Evolutionary conservation across 2,113 vertebrate genomes (phyloP), one percentile per base, ranked within the genome.

Genomic region (Orcinus orca): DNA sequence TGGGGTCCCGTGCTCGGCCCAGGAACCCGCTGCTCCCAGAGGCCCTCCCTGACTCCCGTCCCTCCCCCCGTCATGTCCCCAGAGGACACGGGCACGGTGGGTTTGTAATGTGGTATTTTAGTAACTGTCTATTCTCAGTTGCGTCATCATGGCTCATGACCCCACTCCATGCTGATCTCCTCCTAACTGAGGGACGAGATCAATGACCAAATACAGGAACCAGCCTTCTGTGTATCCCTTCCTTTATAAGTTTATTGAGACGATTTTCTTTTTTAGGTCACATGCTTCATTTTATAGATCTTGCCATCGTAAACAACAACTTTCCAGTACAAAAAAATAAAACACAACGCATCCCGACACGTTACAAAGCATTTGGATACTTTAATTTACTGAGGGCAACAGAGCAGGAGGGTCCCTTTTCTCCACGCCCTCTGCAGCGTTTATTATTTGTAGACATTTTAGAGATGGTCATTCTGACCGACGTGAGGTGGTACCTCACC

Each of bases 81-180:
- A 7, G 5, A 11, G 33, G 14, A 0, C 44, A 2, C 4, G 65
- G 58, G 58, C 36, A 36, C 1, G 11, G 7, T 3, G 0, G 8
- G n/a, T 55, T 44, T 11, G 6, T 31, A 15, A 29, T 2, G 9
- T 0, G 14, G 11, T 2, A 0, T 15, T 25, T 15, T 14, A n/a
- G 84, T 29, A 25, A 41, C 20, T 18, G 15, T 8, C 50, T 53
- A 15, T 53, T 53, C 50, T 53, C 50, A 53, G 50, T 15, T 53
- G 50, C 15, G 3, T 41, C 13, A 8, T 33, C 33, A 10, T 41
- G 41, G 31, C 36, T 25, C 3, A 1, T 23, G 26, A 50, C 62
- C 58, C 17, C 29, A 18, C 21, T 68, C 21, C n/a, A 1, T 2
- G 18, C 4, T 0, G 18, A 60, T 53, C 17, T 33, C 50, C 17